Conservation (phyloP, 2,113 vertebrate species). For the Tympanuchus pallidicinctus region DNA sequence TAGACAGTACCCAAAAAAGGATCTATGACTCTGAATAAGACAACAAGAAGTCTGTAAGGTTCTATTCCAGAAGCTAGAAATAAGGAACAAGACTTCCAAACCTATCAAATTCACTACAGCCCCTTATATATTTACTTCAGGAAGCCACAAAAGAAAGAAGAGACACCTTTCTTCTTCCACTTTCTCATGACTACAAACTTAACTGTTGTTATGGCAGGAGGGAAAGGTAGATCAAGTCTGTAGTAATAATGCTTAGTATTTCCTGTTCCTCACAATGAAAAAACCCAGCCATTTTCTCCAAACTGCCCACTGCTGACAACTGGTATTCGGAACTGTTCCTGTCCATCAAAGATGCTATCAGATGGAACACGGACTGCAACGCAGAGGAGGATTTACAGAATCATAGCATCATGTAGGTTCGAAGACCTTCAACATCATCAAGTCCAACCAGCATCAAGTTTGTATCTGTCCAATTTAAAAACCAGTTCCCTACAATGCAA, state of each 20-base stretch:
- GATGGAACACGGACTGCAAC: neutral
- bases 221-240: neutral
- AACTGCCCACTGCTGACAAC: neutral
- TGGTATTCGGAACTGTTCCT: neutral
- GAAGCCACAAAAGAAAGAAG: neutral
- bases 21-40: neutral
- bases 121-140: neutral
- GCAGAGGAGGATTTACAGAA: neutral
- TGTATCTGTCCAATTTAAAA: neutral
- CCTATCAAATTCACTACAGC: neutral
- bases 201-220: neutral
- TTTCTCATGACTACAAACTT: neutral
- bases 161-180: neutral
- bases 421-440: neutral
- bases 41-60: neutral
- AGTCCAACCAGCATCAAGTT: neutral
- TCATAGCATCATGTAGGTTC: neutral
- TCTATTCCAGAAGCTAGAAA: neutral
- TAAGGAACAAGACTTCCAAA: neutral
- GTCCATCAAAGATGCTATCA: neutral
- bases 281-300: neutral
- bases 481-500: neutral
- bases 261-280: neutral
- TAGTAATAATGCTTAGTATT: neutral
- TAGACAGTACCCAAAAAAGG: neutral